Evolutionary conservation across 2,888 invertebrate genomes (phyloP), one percentile per base, ranked within the genome.

Genomic region (Trichopoda pennipes): DNA sequence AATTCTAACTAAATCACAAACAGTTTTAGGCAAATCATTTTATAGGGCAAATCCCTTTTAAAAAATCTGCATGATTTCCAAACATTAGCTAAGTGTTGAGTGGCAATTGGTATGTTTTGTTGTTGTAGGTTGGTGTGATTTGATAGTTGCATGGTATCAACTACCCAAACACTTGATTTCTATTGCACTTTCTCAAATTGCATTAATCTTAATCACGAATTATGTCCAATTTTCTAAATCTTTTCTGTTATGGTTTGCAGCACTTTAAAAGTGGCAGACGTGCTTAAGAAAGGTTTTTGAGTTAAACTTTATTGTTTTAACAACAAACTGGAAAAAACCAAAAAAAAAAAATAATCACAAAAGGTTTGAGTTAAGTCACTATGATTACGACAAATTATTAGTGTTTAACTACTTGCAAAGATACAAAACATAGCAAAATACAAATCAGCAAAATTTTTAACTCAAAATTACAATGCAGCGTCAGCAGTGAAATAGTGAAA

Each of bases 151-250:
- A 55, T 21, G 49, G 28, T 61, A 68, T 74, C 68, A 73, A 74
- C 69, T 74, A 69, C 68, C 58, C 56, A n/a, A 80, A 56, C 79
- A 74, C 79, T 79, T 73, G 68, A 61, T 74, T 68, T 73, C 53
- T 38, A 28, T 74, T 79, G 73, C 56, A 79, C 68, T 80, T 74
- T 80, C 68, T 80, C 49, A 74, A 73, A 74, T 61, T 80, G 49
- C 72, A 64, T 53, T 68, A 47, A 73, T 61, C 60, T 68, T n/a
- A 53, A 74, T 63, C 68, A 80, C 55, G 73, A 80, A 73, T 68
- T 74, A 55, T 74, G 79, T 49, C 79, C 63, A 74, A 80, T 80
- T 80, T 80, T 73, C 47, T 60, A 68, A 66, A 72, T 63, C 42
- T 49, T 69, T 58, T 56, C 60, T 21, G 12, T 78, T 53, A 60